Evolutionary conservation across 2,113 vertebrate genomes (phyloP).

Genomic region (Gallinago paraguaiae): DNA sequence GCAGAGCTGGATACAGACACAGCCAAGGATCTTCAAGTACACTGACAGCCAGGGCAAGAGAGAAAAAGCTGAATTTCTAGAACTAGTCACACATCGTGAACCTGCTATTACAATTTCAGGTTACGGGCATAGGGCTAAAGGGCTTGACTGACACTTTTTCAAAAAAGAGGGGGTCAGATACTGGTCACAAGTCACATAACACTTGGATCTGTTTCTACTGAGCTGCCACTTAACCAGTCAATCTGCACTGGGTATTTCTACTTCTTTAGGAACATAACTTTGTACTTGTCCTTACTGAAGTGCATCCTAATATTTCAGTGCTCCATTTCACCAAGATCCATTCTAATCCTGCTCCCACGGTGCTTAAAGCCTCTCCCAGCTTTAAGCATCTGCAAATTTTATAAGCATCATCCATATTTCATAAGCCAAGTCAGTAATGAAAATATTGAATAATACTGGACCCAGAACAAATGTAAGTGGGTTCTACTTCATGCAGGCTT

Average conservation of each 20-base stretch:
- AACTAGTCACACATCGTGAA: not conserved
- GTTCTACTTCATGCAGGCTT: not conserved
- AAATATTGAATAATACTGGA: not conserved
- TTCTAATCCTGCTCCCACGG: not conserved
- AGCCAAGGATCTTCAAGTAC: not conserved
- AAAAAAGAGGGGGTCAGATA: not conserved
- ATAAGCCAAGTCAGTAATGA: slow-evolving; percentile 41
- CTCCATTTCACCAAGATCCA: not conserved
- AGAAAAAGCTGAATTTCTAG: not conserved
- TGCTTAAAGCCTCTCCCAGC: slow-evolving; percentile 1
- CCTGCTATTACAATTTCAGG: not conserved
- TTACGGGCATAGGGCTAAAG: not conserved
- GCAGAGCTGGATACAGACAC: not conserved
- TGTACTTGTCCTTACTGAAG: not conserved
- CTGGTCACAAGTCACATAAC: not conserved
- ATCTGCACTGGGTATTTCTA: not conserved
- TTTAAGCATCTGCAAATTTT: slow-evolving; percentile 38
- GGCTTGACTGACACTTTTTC: not conserved
- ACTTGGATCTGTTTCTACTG: not conserved
- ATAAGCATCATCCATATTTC: slow-evolving; percentile 54
- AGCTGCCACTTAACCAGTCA: not conserved
- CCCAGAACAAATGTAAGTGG: not conserved
- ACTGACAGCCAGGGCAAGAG: not conserved
- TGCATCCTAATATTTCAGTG: not conserved
- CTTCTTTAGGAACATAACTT: not conserved